Evolutionary conservation across 1,140 invertebrate genomes (phyloP).

Genomic region (Drosophila rufa): DNA sequence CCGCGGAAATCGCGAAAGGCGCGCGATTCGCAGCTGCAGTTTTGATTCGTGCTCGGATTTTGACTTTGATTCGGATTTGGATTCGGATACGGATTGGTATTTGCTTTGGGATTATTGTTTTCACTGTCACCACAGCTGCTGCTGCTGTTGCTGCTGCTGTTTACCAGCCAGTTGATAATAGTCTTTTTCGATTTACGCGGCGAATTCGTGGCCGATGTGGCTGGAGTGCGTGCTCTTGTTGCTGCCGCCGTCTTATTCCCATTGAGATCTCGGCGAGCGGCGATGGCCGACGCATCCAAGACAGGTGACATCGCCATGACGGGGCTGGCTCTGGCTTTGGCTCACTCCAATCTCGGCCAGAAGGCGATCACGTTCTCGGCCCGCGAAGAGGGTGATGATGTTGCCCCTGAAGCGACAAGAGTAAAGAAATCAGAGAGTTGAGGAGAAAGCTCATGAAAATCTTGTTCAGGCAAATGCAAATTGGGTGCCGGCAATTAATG

Average conservation of each 20-base stretch:
- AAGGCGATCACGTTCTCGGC: slow-evolving; percentile 43
- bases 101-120: slow-evolving; percentile 42
- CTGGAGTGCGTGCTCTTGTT: not conserved
- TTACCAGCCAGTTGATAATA: slow-evolving; percentile 74
- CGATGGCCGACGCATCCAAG: slow-evolving; percentile 42
- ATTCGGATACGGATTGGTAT: slow-evolving; percentile 25
- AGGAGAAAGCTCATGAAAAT: slow-evolving; percentile 72
- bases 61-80: slow-evolving; percentile 21
- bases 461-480: slow-evolving; percentile 31
- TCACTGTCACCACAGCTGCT: slow-evolving; percentile 25
- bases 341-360: slow-evolving; percentile 29
- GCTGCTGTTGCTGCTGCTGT: slow-evolving; percentile 29
- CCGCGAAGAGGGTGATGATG: slow-evolving; percentile 26
- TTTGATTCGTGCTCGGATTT: slow-evolving; percentile 17
- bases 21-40: slow-evolving; percentile 63
- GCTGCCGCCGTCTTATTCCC: slow-evolving; percentile 37
- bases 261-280: slow-evolving; percentile 45
- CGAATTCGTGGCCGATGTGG: slow-evolving; percentile 8
- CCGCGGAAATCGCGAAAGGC: slow-evolving; percentile 80
- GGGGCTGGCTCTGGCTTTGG: slow-evolving; percentile 17
- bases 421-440: slow-evolving; percentile 13
- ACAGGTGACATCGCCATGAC: slow-evolving; percentile 51
- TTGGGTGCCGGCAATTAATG: slow-evolving; percentile 41
- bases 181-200: slow-evolving; percentile 74
- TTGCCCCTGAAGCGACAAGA: slow-evolving; percentile 50